Base-by-base conservation (phyloP, 2,113 vertebrate genomes). In the Megaceryle torquata region DNA sequence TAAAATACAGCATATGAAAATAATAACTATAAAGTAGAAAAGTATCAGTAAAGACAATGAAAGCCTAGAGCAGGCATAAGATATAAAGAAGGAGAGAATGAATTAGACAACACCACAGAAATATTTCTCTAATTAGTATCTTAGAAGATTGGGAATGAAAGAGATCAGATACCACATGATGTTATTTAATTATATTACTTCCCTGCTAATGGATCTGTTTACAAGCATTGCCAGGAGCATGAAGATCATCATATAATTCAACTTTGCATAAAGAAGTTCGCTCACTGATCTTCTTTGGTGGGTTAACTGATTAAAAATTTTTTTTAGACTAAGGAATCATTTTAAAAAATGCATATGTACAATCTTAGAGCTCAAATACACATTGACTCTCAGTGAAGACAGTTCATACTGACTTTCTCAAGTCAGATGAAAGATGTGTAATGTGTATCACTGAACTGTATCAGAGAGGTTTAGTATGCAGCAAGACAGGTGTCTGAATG, bases 261-360 rank as follows among this genome's bases (percentile, higher is more conserved):
- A 56, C 79, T 96, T 67, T 78, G 56, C 79, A 76, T 35, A 53
- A 72, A 93, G 72, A 90, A 92, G 50, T 86, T 90, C 82, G 41
- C 72, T 85, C 91, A 96, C 72, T 97, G 95, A 97, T 96, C 97
- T 97, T 75, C 95, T 91, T 91, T 96, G 95, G 95, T 96, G 95
- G 93, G 96, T 96, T 93, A 96, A 91, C 41, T 65, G 76, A 33
- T 91, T 61, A 53, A 76, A 95, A 93, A 94, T 96, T 81, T 93
- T 87, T 94, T 97, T 95, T 85, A 41, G 93, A 85, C 93, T 84
- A 88, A 56, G 31, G 76, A 88, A 86, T 43, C 41, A 33, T 71
- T 75, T 87, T 41, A 5, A 6, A 65, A 94, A 90, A 92, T 63
- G 70, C 85, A 37, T 10, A 50, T 79, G 86, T 17, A 79, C 77